phyloP scores from a whole-genome alignment of 2,113 vertebrate species.

The Gasterosteus nipponicus region DNA sequence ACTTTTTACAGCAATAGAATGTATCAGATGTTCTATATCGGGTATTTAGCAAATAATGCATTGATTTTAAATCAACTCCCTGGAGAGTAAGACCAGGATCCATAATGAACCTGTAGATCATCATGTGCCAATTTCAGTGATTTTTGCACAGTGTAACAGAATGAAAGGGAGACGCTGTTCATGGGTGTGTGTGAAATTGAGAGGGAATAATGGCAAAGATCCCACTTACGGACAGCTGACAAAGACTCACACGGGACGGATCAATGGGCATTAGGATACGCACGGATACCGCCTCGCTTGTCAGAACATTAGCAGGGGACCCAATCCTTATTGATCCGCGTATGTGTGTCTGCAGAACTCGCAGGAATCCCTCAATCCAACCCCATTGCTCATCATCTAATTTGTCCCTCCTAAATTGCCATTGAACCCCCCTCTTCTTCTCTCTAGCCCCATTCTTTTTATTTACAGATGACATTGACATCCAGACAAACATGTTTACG shows the following conservation, averaged over 20 bases:
- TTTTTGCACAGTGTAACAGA: slow-evolving; percentile 4
- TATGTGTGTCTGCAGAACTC: slow-evolving; percentile 18
- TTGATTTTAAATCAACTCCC: slow-evolving; percentile 5
- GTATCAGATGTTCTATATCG: slow-evolving; percentile 6
- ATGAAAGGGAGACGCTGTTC: neutral
- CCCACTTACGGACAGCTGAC: slow-evolving; percentile 14
- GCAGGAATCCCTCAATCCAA: neutral
- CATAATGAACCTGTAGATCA: slow-evolving; percentile 14
- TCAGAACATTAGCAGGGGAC: slow-evolving; percentile 53
- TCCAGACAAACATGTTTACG: slow-evolving; percentile 42
- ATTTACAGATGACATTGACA: slow-evolving; percentile 36
- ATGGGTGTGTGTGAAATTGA: slow-evolving; percentile 21
- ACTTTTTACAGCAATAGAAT: neutral
- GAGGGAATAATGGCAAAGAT: slow-evolving; percentile 29
- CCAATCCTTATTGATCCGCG: slow-evolving; percentile 53
- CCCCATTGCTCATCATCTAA: neutral
- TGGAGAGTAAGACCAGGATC: neutral
- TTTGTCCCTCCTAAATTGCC: slow-evolving; percentile 3
- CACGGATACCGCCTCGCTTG: slow-evolving; percentile 39
- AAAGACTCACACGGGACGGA: slow-evolving; percentile 31
- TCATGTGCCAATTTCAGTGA: slow-evolving; percentile 17
- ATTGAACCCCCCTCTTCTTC: neutral
- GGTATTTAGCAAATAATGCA: neutral
- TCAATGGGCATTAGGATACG: slow-evolving; percentile 57
- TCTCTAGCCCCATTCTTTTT: neutral